Base-by-base conservation (phyloP, 2,888 invertebrate species). In the Choreutis nemorana region DNA sequence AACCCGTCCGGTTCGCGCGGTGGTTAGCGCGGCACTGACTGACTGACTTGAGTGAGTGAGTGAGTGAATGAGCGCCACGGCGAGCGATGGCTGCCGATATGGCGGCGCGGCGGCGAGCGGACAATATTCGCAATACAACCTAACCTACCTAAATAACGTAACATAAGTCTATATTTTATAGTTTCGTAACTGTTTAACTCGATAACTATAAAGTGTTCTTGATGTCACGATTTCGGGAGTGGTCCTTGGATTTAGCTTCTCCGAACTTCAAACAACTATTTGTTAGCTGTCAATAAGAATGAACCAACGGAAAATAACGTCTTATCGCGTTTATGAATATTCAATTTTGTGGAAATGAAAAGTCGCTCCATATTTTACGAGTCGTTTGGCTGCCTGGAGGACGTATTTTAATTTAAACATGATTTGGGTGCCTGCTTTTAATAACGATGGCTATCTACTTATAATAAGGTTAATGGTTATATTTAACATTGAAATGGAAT, bases 81-180 rank as follows among this genome's bases (percentile, higher is more conserved):
- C n/a, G n/a, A n/a, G n/a, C n/a, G n/a, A n/a, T n/a, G n/a, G n/a
- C n/a, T n/a, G n/a, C n/a, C n/a, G 15, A 29, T 25, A 30, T 37
- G 36, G 33, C 29, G 42, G 34, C 30, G 34, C 41, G 48, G 41
- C 45, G 44, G 54, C 57, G 55, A 61, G 40, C 59, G 62, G 54
- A 48, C 58, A n/a, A n/a, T 57, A 57, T 63, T 64, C 64, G 67
- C 70, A n/a, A n/a, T n/a, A n/a, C n/a, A n/a, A 66, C 70, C 63
- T 61, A 55, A 50, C 46, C 59, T 58, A 57, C 57, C 58, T 58
- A 55, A 55, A 48, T 57, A 61, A 63, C 66, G 66, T 67, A 73
- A 77, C 71, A 70, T 68, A 71, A 71, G 64, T 66, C 68, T 62
- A 65, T 70, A 70, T 67, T 68, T 70, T 70, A 70, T 70, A 71